Conservation (phyloP, 2,113 vertebrate species). For the Tichodroma muraria region DNA sequence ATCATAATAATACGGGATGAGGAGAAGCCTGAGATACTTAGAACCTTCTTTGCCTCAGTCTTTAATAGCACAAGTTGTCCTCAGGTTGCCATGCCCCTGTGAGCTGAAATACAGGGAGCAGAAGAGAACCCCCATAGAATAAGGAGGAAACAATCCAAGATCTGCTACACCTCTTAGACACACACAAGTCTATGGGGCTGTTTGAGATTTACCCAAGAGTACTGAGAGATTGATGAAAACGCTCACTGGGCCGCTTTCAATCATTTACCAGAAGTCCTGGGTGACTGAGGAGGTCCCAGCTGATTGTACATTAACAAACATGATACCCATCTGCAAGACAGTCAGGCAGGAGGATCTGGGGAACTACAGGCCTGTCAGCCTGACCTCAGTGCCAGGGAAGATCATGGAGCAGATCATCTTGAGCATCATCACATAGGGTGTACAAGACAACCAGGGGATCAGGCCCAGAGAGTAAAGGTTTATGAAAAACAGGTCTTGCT, state of each 20-base stretch:
- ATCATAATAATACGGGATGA: neutral
- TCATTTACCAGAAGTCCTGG: neutral
- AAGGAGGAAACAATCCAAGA: neutral
- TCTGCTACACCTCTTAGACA: neutral
- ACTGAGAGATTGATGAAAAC: neutral
- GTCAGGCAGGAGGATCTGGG: neutral
- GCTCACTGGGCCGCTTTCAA: neutral
- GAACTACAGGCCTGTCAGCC: neutral
- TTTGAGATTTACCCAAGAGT: neutral
- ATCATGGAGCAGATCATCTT: neutral
- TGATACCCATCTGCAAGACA: neutral
- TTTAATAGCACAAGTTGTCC: neutral
- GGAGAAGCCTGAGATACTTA: neutral
- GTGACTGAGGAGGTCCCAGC: neutral
- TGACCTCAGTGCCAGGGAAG: accelerated
- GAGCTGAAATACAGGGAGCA: neutral
- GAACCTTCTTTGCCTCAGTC: neutral
- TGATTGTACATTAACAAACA: neutral
- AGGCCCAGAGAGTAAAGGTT: neutral
- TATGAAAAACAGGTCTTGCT: neutral
- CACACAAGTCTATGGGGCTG: neutral
- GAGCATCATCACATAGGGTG: too few relatives aligned
- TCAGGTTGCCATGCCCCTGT: accelerated
- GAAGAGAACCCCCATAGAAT: neutral
- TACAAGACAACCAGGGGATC: neutral